Evolutionary conservation across 2,888 invertebrate genomes (phyloP), one percentile per base, ranked within the genome.

Genomic region (Formica aserva): DNA sequence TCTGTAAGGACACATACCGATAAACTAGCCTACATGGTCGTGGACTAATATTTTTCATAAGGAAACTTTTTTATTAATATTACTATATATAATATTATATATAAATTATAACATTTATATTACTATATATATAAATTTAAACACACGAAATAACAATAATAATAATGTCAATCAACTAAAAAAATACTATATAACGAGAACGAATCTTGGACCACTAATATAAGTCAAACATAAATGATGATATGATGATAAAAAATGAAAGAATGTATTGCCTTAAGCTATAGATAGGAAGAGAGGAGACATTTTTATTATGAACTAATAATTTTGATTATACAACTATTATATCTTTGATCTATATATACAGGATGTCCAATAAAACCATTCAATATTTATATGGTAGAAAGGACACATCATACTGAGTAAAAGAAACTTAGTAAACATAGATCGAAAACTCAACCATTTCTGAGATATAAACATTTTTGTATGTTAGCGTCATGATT

Each of bases 11-110:
- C 22, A 71, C 71, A 22, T 57, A 45, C 71, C 71, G 41, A 71
- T 77, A 77, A 77, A 67, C 67, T 55, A 13, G 55, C 29, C 55
- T 67, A 55, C 22, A 67, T 55, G 67, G 67, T 77, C 41, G 29
- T 32, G 60, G 8, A 60, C 45, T 18, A 60, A 55, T 11, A 71
- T 71, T 32, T 60, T 55, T 45, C 18, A 78, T 60, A 35, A 35
- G 32, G 6, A 35, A 35, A 35, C 32, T 35, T 35, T 35, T 35
- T 35, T 35, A 35, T 35, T 35, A 35, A 35, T 35, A 35, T 35
- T 35, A 35, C 26, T 26, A 26, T 26, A 26, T 45, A 6, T n/a
- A 22, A 22, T 22, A 22, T 32, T 32, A 32, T 32, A 13, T 15
- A 48, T n/a, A n/a, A 38, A 60, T 63, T 32, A 5, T 45, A n/a